Percentiles rank a stretch among this genome's conserved stretches.
phyloP scores from a whole-genome alignment of 1,140 invertebrate species.

The Brachionus paranguensis region DNA sequence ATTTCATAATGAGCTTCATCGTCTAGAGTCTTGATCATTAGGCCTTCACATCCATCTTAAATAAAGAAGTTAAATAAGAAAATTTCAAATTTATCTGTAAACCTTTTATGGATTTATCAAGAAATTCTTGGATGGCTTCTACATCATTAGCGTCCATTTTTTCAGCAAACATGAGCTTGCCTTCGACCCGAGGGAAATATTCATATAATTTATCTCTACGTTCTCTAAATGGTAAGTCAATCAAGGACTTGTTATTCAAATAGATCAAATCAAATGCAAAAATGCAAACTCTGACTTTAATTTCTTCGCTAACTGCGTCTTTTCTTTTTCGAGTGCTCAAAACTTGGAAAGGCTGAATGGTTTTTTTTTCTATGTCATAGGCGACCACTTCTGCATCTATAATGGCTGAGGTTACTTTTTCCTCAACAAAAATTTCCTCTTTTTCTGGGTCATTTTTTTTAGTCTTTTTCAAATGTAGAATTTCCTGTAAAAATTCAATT shows the following conservation, averaged over 20 bases:
- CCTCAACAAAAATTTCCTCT: conserved; percentile 59
- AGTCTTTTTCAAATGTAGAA: conserved; percentile 56
- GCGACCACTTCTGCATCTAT: conserved; percentile 95
- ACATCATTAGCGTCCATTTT: conserved; percentile 68
- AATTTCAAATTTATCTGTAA: conserved; percentile 46
- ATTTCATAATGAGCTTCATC: conserved; percentile 94
- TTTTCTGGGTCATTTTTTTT: conserved; percentile 51
- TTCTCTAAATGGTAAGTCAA: conserved; percentile 70
- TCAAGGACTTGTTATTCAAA: conserved; percentile 80
- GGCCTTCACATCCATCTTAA: conserved; percentile 77
- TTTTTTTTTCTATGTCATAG: conserved; percentile 79
- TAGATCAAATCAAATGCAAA: conserved; percentile 96
- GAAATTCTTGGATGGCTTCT: conserved; percentile 86
- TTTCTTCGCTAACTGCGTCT: conserved; percentile 42
- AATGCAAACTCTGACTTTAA: conserved; percentile 69
- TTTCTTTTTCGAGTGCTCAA: conserved; percentile 91
- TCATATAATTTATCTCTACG: conserved; percentile 69
- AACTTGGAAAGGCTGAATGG: conserved; percentile 94
- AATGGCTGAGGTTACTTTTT: conserved; percentile 66
- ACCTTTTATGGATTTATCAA: conserved; percentile 77
- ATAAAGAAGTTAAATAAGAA: background rate
- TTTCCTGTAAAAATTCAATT: conserved; percentile 56
- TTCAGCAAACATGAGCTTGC: conserved; percentile 81
- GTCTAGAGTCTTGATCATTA: conserved; percentile 96
- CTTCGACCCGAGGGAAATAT: conserved; percentile 66